These are phyloP conservation scores for Alligator mississippiensis DNA, from an alignment of 2,113 vertebrate species.

Conservation along the genomic window DNA sequence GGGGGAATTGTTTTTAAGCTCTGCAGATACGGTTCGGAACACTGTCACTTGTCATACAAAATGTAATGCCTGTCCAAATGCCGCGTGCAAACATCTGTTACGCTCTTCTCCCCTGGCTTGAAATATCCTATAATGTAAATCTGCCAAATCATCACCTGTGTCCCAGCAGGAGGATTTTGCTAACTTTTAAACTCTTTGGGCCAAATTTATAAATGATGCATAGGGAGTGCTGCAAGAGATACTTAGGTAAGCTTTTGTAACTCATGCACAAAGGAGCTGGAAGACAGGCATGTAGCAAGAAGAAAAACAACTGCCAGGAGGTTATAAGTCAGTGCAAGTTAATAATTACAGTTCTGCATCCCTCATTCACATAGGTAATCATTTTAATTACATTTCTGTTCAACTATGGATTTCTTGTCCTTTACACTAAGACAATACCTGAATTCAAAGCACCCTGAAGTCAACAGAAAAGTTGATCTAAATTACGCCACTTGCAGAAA, in stretches of 20 bases:
- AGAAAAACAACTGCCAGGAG: not conserved
- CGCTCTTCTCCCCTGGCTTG: not conserved
- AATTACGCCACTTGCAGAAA: too few species aligned
- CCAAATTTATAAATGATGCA: not conserved
- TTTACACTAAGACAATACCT: not conserved
- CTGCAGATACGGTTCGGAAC: not conserved
- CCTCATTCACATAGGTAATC: not conserved
- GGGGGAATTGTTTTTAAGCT: not conserved
- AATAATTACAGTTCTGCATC: not conserved
- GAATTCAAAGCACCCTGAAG: not conserved
- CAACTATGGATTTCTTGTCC: not conserved
- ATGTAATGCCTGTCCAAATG: not conserved
- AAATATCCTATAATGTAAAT: not conserved
- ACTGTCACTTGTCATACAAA: not conserved
- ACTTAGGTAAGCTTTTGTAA: not conserved
- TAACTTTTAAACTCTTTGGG: not conserved
- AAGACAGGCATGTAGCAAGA: not conserved
- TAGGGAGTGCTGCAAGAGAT: not conserved
- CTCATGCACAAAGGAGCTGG: fast-evolving
- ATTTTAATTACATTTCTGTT: not conserved
- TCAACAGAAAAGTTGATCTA: not conserved
- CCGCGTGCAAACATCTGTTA: not conserved
- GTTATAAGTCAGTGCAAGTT: not conserved
- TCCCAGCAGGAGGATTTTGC: not conserved
- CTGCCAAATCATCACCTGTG: not conserved